These are phyloP conservation scores for Argyra leucocephala DNA, from an alignment of 2,888 invertebrate species.

Conservation along the genomic window DNA sequence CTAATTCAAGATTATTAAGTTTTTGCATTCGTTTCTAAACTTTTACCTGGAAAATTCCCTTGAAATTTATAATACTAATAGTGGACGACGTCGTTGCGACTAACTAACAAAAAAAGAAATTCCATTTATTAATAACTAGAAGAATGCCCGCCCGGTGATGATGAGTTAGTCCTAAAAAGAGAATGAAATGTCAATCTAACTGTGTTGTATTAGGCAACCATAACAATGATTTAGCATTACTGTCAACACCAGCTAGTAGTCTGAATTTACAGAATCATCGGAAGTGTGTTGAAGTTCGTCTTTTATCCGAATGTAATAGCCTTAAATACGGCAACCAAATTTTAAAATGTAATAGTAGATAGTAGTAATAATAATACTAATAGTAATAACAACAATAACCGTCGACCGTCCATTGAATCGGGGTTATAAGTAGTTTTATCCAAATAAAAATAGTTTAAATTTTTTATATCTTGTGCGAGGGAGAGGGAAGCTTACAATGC, in stretches of 20 bases:
- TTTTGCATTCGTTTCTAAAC: no score
- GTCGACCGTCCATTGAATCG: slow-evolving; percentile 49
- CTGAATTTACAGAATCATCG: slow-evolving; percentile 28
- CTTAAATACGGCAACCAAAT: slow-evolving; percentile 25
- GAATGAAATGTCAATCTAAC: slow-evolving; percentile 48
- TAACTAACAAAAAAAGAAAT: slow-evolving; percentile 59
- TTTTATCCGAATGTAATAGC: slow-evolving; percentile 45
- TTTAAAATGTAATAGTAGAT: slow-evolving; percentile 17
- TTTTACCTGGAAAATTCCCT: no score
- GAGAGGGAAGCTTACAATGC: no score
- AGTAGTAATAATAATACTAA: slow-evolving; percentile 17
- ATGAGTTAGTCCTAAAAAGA: slow-evolving; percentile 60
- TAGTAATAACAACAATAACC: slow-evolving; percentile 30
- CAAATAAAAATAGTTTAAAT: slow-evolving; percentile 24
- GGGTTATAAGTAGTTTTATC: slow-evolving; percentile 25
- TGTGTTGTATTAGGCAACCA: slow-evolving; percentile 41
- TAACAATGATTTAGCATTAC: slow-evolving; percentile 25
- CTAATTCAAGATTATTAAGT: no score
- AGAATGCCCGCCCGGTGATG: slow-evolving; percentile 61
- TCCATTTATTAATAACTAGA: slow-evolving; percentile 60
- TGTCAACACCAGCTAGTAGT: slow-evolving; percentile 27
- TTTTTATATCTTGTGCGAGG: no score
- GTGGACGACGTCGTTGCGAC: slow-evolving; percentile 42
- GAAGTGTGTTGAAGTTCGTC: slow-evolving; percentile 45
- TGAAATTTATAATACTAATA: slow-evolving; percentile 30